Evolutionary conservation across 2,113 vertebrate species (phyloP), one percentile per base, ranked within the genome.

Genomic region (Catagonus wagneri): DNA sequence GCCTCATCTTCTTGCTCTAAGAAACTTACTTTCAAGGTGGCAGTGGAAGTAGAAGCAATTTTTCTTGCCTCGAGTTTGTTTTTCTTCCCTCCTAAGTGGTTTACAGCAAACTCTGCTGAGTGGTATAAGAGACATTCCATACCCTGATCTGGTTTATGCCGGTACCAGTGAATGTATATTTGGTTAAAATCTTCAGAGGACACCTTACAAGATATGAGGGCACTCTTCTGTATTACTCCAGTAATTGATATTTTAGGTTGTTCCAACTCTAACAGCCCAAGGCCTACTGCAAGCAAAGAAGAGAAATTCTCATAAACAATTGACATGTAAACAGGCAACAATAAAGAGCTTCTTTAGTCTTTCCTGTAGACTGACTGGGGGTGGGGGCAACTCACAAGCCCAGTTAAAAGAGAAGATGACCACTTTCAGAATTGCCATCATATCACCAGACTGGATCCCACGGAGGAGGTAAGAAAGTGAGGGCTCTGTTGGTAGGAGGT

Each of bases 1-100:
- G 76, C 94, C 54, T 96, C 92, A 13, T 98, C 96, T 69, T 81
- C 80, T 85, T 86, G 44, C 36, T 85, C 27, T 56, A 97, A 25
- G 56, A 27, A 91, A 44, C 83, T 76, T 95, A 97, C 95, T 60
- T 10, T 89, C 69, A 96, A 61, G 10, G 10, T 83, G 1, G 89
- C 75, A 3, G 58, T 90, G n/a, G 16, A 92, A 50, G 56, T 34
- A 0, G 1, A 1, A 52, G 0, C 0, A 20, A 66, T 22, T 93
- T 95, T 97, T 12, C 29, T 87, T 68, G 71, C 88, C 29, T 96
- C 84, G 11, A 95, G 3, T 78, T 96, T 98, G 7, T 84, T 94
- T 3, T 9, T n/a, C 54, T 65, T n/a, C 25, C 36, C 60, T 58
- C 15, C 52, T 86, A 72, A 61, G 3, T 3, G 0, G 14, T 1